phyloP scores from a whole-genome alignment of 2,113 vertebrate species.

The Ammodytes dubius region DNA sequence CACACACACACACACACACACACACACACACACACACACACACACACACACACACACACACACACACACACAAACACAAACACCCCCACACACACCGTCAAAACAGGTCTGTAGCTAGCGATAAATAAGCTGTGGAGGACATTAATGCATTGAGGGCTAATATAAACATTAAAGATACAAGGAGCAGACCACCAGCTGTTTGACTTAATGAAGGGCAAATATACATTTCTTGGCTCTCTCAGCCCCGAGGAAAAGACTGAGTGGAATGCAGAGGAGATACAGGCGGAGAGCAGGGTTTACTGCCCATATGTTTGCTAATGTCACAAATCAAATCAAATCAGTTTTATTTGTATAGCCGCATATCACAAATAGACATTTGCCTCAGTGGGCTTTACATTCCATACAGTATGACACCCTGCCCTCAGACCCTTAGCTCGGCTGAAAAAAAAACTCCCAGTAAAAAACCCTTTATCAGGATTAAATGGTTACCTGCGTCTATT shows the following conservation, averaged over 20 bases:
- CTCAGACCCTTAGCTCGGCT: too few relatives aligned
- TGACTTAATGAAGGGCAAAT: slow-evolving; percentile 50
- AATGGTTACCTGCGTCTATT: not conserved
- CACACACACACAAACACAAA: slow-evolving; percentile 1
- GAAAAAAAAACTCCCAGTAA: too few relatives aligned
- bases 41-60: not conserved
- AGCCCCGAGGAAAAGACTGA: slow-evolving; percentile 9
- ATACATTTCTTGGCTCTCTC: slow-evolving; percentile 16
- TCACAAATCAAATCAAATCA: too few relatives aligned
- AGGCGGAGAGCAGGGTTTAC: not conserved
- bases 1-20: slow-evolving; percentile 4
- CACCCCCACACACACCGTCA: slow-evolving; percentile 20
- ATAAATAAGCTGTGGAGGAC: slow-evolving; percentile 40
- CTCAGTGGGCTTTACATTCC: too few relatives aligned
- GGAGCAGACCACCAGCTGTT: slow-evolving; percentile 38
- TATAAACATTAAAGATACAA: slow-evolving; percentile 40
- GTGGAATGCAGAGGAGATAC: not conserved
- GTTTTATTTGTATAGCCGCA: too few relatives aligned
- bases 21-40: not conserved
- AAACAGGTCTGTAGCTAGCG: slow-evolving; percentile 40
- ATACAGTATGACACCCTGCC: too few relatives aligned
- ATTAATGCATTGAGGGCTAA: slow-evolving; percentile 43
- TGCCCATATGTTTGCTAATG: not conserved
- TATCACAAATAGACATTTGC: too few relatives aligned
- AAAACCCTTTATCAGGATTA: too few relatives aligned